Percentiles rank a stretch among this genome's conserved stretches.
Evolutionary conservation across 2,797 vertebrate species (phyloP).

Genomic region (Calcarius lapponicus): DNA sequence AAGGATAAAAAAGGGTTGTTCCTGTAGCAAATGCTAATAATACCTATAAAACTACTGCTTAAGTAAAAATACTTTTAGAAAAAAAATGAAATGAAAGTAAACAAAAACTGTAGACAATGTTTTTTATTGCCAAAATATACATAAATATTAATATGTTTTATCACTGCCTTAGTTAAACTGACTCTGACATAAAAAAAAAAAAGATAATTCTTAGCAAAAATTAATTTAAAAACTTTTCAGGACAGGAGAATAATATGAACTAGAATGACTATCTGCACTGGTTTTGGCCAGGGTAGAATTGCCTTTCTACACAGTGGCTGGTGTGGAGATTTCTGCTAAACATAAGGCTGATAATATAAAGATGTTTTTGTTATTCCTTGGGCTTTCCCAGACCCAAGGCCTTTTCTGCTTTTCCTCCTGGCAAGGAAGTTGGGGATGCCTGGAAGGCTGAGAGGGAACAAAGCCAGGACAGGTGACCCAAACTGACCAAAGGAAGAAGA

Average conservation of each 20-base stretch:
- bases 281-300: background rate
- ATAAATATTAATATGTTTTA: background rate
- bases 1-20: background rate
- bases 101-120: background rate
- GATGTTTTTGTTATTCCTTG: background rate
- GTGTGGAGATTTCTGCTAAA: background rate
- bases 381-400: background rate
- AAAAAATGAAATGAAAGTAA: background rate
- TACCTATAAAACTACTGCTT: background rate
- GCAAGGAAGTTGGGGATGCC: background rate
- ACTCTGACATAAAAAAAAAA: background rate
- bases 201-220: background rate
- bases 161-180: background rate
- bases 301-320: background rate
- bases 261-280: background rate
- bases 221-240: background rate
- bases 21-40: background rate
- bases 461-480: background rate
- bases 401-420: background rate
- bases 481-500: background rate
- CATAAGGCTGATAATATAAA: background rate
- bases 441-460: background rate
- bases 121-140: background rate
- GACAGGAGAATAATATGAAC: background rate
- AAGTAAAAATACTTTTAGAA: background rate